phyloP scores from a whole-genome alignment of 2,888 invertebrate species.

The Pristionchus mayeri region DNA sequence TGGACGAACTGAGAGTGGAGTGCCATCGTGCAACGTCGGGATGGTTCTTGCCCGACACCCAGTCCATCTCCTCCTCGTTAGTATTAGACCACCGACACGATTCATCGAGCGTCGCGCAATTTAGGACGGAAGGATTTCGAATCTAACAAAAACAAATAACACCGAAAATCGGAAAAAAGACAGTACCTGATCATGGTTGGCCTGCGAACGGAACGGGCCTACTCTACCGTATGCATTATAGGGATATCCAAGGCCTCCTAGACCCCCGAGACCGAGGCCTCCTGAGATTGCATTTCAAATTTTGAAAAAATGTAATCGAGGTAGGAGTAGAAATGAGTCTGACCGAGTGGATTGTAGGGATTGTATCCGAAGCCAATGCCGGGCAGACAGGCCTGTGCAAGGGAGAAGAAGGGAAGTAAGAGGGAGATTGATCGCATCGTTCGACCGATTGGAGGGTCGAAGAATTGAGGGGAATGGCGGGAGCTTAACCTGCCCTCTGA shows the following conservation, averaged over 20 bases:
- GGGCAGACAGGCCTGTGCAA: slow-evolving; percentile 39
- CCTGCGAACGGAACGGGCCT: slow-evolving; percentile 65
- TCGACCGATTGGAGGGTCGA: slow-evolving; percentile 1
- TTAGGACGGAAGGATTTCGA: slow-evolving; percentile 53
- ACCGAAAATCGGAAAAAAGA: background rate
- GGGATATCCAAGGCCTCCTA: slow-evolving; percentile 39
- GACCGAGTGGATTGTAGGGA: slow-evolving; percentile 45
- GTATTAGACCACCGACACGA: slow-evolving; percentile 68
- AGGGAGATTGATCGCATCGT: slow-evolving; percentile 33
- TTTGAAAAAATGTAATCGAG: background rate
- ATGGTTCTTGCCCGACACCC: slow-evolving; percentile 53
- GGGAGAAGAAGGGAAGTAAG: background rate
- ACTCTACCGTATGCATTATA: slow-evolving; percentile 49
- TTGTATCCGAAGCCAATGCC: slow-evolving; percentile 45
- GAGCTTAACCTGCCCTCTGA: slow-evolving; percentile 38
- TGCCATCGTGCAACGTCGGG: slow-evolving; percentile 45
- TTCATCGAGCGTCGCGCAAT: slow-evolving; percentile 58
- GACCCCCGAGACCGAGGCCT: slow-evolving; percentile 31
- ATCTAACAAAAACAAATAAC: background rate
- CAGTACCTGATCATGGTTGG: slow-evolving; percentile 48
- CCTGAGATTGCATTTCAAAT: background rate
- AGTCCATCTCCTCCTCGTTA: slow-evolving; percentile 67
- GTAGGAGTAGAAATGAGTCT: background rate
- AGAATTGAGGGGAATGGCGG: slow-evolving; percentile 13
- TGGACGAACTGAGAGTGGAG: background rate